Base-by-base conservation (phyloP, 2,113 vertebrate species). In the Lepus americanus region DNA sequence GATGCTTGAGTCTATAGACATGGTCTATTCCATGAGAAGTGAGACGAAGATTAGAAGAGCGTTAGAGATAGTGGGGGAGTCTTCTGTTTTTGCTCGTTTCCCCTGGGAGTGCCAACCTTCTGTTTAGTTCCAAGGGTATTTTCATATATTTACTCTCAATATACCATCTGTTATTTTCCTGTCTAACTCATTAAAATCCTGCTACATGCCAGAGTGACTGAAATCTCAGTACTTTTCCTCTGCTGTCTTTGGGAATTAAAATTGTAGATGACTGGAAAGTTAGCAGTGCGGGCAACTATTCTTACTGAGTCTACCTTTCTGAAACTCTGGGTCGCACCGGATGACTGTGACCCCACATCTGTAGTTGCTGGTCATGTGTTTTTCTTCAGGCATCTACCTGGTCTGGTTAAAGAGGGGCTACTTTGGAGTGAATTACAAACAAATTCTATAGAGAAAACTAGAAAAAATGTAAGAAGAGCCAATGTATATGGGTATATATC, bases 141-240 rank as follows among this genome's bases (percentile, higher is more conserved):
- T 96, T 96, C 55, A 69, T 82, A 29, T 97, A 82, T 96, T 97
- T 93, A 90, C 8, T 63, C 79, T 95, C 23, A 53, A 61, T 67
- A 63, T 12, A 59, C 80, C 87, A 86, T 97, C 94, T 98, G 95
- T 59, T 97, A 31, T 88, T 97, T 95, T 95, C 51, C 73, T 74
- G 70, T 83, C 89, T 96, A 84, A 93, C 66, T 97, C 90, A 92
- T 74, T 95, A 95, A 88, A 94, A 89, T 94, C 20, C 73, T 83
- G 49, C n/a, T 73, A 69, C 23, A 31, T 7, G 25, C 12, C 63
- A 86, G 31, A 96, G 16, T 76, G 86, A 72, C 74, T 55, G 53
- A 59, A 66, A 72, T 90, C 36, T 89, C 79, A 69, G 80, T 80
- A 12, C 27, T 39, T 79, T 76, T 80, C 5, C 19, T 94, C 29